Evolutionary conservation across 2,797 vertebrate species (phyloP).

Genomic region (Heliangelus exortis): DNA sequence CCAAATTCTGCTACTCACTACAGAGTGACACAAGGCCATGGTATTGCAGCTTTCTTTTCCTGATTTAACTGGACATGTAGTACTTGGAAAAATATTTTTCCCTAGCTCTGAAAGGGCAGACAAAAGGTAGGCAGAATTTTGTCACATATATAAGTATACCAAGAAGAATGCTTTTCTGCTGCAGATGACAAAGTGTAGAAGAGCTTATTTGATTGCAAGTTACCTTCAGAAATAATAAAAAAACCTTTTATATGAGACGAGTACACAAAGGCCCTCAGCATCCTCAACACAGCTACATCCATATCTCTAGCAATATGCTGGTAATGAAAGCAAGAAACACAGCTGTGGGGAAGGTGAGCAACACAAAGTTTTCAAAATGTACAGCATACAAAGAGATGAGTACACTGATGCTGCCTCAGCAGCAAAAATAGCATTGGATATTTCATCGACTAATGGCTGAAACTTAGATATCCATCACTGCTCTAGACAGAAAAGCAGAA

Average conservation of each 20-base stretch:
- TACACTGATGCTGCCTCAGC: background rate
- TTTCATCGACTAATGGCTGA: background rate
- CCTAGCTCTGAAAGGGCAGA: background rate
- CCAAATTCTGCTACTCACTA: background rate
- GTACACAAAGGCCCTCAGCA: background rate
- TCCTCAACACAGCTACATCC: background rate
- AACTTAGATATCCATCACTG: background rate
- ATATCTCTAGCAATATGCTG: background rate
- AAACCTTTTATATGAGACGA: background rate
- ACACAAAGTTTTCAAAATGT: background rate
- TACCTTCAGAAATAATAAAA: background rate
- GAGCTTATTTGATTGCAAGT: background rate
- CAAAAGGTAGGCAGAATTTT: background rate
- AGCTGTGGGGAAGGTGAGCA: background rate
- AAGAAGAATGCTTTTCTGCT: background rate
- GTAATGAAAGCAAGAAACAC: background rate
- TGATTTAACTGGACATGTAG: background rate
- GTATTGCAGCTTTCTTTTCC: background rate
- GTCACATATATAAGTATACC: background rate
- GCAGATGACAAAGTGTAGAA: background rate
- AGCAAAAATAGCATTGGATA: background rate
- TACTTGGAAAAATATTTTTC: constrained; percentile 1
- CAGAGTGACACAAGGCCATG: background rate
- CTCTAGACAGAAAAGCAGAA: background rate
- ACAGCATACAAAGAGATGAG: background rate